Evolutionary conservation across 2,797 vertebrate species (phyloP), one percentile per base, ranked within the genome.

Genomic region (Menidia menidia): DNA sequence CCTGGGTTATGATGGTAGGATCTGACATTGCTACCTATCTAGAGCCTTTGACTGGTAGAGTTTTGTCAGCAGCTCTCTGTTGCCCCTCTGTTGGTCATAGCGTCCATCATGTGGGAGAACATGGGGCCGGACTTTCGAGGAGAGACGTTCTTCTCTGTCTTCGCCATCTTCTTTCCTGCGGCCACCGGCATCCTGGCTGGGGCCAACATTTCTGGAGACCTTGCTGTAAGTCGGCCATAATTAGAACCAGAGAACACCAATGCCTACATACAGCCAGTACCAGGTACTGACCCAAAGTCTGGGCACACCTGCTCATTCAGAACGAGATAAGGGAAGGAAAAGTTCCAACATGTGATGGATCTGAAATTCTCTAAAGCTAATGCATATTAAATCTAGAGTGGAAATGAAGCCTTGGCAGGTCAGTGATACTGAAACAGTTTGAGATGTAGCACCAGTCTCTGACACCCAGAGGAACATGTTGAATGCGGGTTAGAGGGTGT

Each of bases 141-240:
- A 0, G 92, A 99, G 85, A 96, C 95, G 0, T 99, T 99, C 90
- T 99, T 99, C 87, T 98, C 97, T 0, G 96, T 99, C 1, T 99
- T 99, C 73, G 91, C 97, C 66, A 99, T 99, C 87, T 99, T 99
- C 93, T 99, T 99, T 90, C 98, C 98, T 55, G 98, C 98, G 69
- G 98, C 98, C 75, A 99, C 98, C 64, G 98, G 98, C 75, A 99
- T 99, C 89, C 92, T 99, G 82, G 98, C 98, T 44, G 98, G 98
- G 73, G 96, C 98, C 79, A 99, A 99, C 92, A 99, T 99, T 93
- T 99, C 98, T 52, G 98, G 98, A 91, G 98, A 99, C 87, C 97
- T 99, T 60, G 94, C 96, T 51, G 98, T 99, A 86, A 96, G 97
- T 87, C 9, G 18, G 4, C 9, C 9, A 6, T 35, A 92, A 71